Base-by-base conservation (phyloP, 2,797 vertebrate species). In the Enteromius unitaeniatus region DNA sequence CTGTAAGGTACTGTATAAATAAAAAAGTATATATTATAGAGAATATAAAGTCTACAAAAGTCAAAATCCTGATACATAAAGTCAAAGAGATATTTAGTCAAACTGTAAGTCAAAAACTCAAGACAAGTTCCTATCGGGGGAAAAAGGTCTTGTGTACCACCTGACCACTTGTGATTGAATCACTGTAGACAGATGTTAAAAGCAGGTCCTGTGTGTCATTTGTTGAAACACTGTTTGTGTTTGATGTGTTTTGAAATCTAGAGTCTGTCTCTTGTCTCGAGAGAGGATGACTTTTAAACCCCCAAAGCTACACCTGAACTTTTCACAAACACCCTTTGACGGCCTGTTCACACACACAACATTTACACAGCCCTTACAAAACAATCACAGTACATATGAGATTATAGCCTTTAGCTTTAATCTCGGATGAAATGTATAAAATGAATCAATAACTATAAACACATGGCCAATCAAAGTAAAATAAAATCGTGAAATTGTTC, bases 221-320 rank as follows among this genome's bases (percentile, higher is more conserved):
- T 76, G 51, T 40, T 19, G 21, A 76, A 42, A 76, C 13, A 58
- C 31, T 15, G 37, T 60, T 51, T 23, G 4, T 60, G 73, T 76
- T 60, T 60, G 34, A 62, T 45, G 3, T 79, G 64, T 79, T 79
- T 79, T 62, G 55, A 78, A 79, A 53, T 65, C 45, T 53, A 8
- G 23, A 62, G 47, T 68, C 28, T 70, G 78, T 58, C 65, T 40
- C 23, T 55, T 58, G 65, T 69, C 47, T 42, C 31, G 19, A 15
- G 15, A 69, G 34, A 58, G 5, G 47, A 69, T 28, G 49, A 55
- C n/a, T 53, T 79, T 23, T 28, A 68, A 79, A 67, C 21, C 28
- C 62, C 64, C 45, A 67, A 80, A 78, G 76, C 76, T 64, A 58
- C 78, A 42, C 40, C 49, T 58, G 49, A 42, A 70, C 65, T 80